Conservation (phyloP, 2,797 vertebrate genomes). For the Catostomus latipinnis region DNA sequence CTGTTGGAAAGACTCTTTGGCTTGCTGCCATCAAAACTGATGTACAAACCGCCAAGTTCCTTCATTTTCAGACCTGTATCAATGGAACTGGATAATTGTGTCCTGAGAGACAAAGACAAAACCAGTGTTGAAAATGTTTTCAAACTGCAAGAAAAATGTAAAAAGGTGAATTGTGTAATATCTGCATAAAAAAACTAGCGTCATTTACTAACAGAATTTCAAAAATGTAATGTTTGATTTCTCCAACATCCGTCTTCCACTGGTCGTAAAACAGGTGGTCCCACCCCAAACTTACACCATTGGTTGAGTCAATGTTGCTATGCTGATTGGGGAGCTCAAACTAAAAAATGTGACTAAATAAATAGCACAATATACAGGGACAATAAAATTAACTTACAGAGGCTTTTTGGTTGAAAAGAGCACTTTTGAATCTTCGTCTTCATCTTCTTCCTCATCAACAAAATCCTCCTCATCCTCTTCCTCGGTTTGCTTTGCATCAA, state of each 20-base stretch:
- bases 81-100: slow-evolving; percentile 87
- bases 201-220: no score
- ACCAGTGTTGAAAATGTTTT: neutral
- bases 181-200: no score
- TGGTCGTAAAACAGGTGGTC: no score
- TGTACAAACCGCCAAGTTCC: slow-evolving; percentile 92
- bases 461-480: slow-evolving; percentile 51
- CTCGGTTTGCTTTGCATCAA: slow-evolving; percentile 62
- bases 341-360: neutral
- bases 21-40: slow-evolving; percentile 89
- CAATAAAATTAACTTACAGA: slow-evolving; percentile 78
- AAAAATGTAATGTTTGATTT: no score
- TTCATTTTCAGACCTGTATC: slow-evolving; percentile 91
- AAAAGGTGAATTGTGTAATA: no score
- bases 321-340: neutral
- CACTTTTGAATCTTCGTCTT: slow-evolving; percentile 68
- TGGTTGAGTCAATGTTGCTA: no score
- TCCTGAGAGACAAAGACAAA: slow-evolving; percentile 73
- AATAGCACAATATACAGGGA: neutral
- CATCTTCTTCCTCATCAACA: slow-evolving; percentile 47
- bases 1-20: slow-evolving; percentile 75
- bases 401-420: slow-evolving; percentile 77
- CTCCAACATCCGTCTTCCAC: no score
- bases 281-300: no score
- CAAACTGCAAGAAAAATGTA: no score